These are phyloP conservation scores for Andrena marginata DNA, from an alignment of 2,888 invertebrate genomes.

Conservation along the genomic window DNA sequence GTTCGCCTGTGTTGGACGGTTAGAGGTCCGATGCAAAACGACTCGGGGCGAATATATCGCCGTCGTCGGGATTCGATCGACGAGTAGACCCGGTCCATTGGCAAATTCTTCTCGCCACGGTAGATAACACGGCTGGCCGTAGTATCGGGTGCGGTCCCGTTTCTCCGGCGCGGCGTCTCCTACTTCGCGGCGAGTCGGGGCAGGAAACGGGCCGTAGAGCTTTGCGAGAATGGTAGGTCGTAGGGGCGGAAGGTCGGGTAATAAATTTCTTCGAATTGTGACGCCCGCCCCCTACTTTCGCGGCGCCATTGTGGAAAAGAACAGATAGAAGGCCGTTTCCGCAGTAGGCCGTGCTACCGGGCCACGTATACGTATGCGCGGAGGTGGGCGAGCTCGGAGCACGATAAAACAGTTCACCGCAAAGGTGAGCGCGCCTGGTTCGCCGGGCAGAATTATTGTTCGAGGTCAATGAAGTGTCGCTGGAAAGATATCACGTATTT, in stretches of 20 bases:
- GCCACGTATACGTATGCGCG: constrained; percentile 1
- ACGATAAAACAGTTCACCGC: constrained; percentile 38
- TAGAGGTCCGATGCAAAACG: background rate
- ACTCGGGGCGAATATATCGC: background rate
- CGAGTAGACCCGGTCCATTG: constrained; percentile 35
- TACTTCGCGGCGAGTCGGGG: constrained; percentile 40
- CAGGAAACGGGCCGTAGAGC: constrained; percentile 54
- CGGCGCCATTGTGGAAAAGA: constrained; percentile 58
- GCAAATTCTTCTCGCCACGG: constrained; percentile 34
- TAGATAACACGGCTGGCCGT: constrained; percentile 28
- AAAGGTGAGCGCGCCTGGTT: background rate
- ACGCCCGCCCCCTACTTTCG: constrained; percentile 53
- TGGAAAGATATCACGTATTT: background rate
- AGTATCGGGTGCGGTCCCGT: constrained; percentile 40
- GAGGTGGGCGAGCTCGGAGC: background rate
- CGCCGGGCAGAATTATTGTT: constrained; percentile 31
- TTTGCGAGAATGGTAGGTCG: constrained; percentile 63
- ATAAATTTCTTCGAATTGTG: constrained; percentile 74
- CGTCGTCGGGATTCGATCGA: constrained; percentile 22
- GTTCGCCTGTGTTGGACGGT: background rate
- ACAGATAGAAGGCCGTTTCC: constrained; percentile 58
- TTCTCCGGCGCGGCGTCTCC: constrained; percentile 36
- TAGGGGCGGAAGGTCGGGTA: constrained; percentile 67
- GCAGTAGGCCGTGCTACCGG: constrained; percentile 39
- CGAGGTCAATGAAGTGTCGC: constrained; percentile 28